Evolutionary conservation across 1,140 invertebrate genomes (phyloP).

Genomic region (Lasaia peninsularis): DNA sequence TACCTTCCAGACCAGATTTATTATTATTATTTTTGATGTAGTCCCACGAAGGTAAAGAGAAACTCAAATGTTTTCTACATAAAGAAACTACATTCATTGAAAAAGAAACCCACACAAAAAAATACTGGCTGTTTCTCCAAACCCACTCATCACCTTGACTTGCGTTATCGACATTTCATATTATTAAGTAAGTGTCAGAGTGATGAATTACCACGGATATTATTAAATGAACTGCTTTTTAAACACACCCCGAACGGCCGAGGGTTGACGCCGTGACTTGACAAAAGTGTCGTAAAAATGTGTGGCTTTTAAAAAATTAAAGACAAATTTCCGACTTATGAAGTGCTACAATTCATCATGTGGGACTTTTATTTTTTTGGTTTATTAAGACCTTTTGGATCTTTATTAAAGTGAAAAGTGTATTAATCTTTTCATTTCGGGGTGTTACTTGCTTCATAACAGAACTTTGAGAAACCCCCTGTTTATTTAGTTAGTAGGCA

Average conservation of each 20-base stretch:
- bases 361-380: not conserved
- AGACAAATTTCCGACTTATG: conserved; percentile 14
- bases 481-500: too few relatives aligned
- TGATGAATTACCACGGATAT: conserved; percentile 62
- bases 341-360: not conserved
- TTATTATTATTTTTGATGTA: too few relatives aligned
- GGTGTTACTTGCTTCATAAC: too few relatives aligned
- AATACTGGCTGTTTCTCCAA: conserved; percentile 17
- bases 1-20: too few relatives aligned
- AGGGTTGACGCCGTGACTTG: conserved; percentile 37
- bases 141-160: conserved; percentile 34
- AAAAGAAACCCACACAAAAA: not conserved
- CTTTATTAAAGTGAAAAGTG: not conserved
- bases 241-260: conserved; percentile 43
- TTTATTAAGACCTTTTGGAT: not conserved
- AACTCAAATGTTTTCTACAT: too few relatives aligned
- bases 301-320: conserved; percentile 30
- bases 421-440: not conserved
- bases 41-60: too few relatives aligned
- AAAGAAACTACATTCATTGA: too few relatives aligned
- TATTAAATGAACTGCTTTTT: conserved; percentile 64
- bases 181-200: conserved; percentile 45
- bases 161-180: conserved; percentile 46
- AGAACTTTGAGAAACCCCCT: too few relatives aligned
- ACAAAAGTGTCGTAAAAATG: conserved; percentile 39